Evolutionary conservation across 1,140 invertebrate genomes (phyloP), one percentile per base, ranked within the genome.

Genomic region (Belonocnema kinseyi): DNA sequence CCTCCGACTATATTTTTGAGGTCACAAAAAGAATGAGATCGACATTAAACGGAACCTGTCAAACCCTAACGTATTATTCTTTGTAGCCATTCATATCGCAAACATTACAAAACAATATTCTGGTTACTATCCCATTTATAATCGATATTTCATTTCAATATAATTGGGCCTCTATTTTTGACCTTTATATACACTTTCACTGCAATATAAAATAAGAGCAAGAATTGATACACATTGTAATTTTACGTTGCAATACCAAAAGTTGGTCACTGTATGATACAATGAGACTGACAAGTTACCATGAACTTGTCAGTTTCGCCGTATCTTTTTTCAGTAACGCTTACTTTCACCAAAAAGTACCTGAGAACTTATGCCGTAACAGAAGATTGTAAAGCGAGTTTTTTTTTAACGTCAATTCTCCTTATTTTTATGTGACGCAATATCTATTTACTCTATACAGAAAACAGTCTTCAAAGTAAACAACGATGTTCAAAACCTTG

Each of bases 281-380:
- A 33, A 10, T n/a, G 21, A 66, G 33, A 33, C 33, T 66, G 58
- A 66, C 21, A 66, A 40, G 58, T 66, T 66, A 66, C 58, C 58
- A 33, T 66, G 58, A 66, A 66, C 58, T 66, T 66, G 58, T 66
- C 5, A n/a, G 16, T 54, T 54, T 54, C n/a, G n/a, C n/a, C 26
- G 26, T 13, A 21, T 26, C 19, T 58, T 58, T 58, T 56, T 58
- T 40, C 58, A 66, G 33, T 66, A 16, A 26, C 26, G 13, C 13
- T 52, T 75, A 75, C 74, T 75, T 75, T 75, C 74, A 75, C 74
- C 56, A 46, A 75, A 75, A 51, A 75, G 26, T 51, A 61, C 54
- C 17, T 19, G 16, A 73, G 40, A 17, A 11, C 56, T 53, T 73
- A 50, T 77, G n/a, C 50, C 14, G 14, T 77, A 73, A 72, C 72